Evolutionary conservation across 2,113 vertebrate species (phyloP), one percentile per base, ranked within the genome.

Genomic region (Conger conger): DNA sequence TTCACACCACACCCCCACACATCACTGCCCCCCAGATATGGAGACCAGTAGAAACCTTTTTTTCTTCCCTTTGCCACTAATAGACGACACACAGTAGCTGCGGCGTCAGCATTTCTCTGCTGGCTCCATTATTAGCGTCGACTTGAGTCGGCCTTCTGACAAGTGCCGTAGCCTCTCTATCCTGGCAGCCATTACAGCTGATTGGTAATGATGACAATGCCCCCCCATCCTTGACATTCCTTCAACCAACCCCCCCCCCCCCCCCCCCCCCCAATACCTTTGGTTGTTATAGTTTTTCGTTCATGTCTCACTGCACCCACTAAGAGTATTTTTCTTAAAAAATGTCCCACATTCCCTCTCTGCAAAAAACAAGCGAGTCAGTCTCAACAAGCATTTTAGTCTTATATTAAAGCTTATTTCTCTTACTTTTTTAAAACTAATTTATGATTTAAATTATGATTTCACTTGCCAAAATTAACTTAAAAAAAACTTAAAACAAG

Each of bases 71-170:
- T 37, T 35, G 91, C 92, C 91, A 91, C 90, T 94, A 94, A 94
- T 94, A 93, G 93, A 91, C 89, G 94, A 93, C 93, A 93, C 93
- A 89, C 90, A 90, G 94, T 91, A 91, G 89, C 92, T 95, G 94
- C 94, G 90, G 42, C 93, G 93, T 96, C 95, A 95, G 94, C 95
- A 94, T 95, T 95, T 95, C 94, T 96, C 94, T 93, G 93, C 94
- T 93, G 93, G 94, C 93, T 63, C 93, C 92, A 94, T 95, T 96
- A 95, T 96, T 96, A 97, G 94, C 95, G 95, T 94, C 95, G 95
- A 95, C 92, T 96, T 93, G 93, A 94, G 94, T 95, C 94, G 93
- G 94, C 93, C 94, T 91, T 82, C 93, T 96, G 95, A 96, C 96
- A 96, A 95, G 94, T 94, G 93, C 94, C 95, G 96, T 95, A 96